Evolutionary conservation across 2,113 vertebrate species (phyloP).

Genomic region (Psittacara wagleri): DNA sequence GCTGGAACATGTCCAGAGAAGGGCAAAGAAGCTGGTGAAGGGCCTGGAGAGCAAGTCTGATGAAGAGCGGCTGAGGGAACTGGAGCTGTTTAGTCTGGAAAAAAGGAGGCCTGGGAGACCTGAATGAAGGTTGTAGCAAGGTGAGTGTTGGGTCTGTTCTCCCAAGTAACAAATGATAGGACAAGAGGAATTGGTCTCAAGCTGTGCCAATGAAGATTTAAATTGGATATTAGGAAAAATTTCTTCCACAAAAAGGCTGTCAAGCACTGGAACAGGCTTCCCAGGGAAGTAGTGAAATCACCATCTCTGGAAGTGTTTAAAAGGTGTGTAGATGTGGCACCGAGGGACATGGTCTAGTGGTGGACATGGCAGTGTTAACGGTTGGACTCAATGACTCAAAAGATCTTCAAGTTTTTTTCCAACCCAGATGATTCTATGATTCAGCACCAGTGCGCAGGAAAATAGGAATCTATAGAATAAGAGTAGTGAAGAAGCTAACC

Average conservation of each 20-base stretch:
- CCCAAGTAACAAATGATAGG: background rate
- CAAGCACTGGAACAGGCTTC: background rate
- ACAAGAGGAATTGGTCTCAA: background rate
- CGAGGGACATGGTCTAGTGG: background rate
- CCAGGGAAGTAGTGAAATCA: background rate
- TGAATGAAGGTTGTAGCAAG: background rate
- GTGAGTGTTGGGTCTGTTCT: background rate
- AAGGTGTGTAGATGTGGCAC: background rate
- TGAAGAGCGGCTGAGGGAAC: background rate
- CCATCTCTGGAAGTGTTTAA: background rate
- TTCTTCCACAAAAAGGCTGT: background rate
- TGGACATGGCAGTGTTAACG: background rate
- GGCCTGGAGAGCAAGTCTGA: background rate
- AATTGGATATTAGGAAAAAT: background rate
- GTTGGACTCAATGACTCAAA: background rate
- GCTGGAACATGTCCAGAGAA: background rate
- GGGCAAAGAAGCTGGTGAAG: background rate
- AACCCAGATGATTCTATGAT: background rate
- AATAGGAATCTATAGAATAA: background rate
- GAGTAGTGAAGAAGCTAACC: background rate
- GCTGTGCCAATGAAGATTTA: background rate
- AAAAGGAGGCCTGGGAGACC: background rate
- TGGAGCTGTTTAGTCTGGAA: background rate
- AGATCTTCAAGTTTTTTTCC: background rate
- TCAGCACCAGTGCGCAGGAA: background rate